Conservation (phyloP, 2,888 invertebrate genomes). For the Icerya purchasi region DNA sequence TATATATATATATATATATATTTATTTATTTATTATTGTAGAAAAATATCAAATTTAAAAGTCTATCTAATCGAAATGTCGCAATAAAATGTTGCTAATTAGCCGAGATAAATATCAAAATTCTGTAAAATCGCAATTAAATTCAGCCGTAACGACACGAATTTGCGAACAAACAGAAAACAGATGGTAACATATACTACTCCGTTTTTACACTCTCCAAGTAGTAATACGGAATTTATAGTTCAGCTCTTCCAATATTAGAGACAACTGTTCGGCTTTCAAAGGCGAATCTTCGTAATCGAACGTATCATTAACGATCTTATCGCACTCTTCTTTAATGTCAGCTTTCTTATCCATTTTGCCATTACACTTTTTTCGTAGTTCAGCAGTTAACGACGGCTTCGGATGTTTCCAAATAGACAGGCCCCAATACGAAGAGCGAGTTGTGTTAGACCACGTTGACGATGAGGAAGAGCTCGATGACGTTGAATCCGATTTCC, state of each 20-base stretch:
- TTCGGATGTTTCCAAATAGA: background rate
- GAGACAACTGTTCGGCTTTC: slow-evolving; percentile 45
- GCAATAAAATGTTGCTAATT: too few relatives aligned
- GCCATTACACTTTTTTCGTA: background rate
- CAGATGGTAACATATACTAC: background rate
- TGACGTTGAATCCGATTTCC: background rate
- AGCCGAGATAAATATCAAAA: too few relatives aligned
- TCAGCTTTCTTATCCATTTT: background rate
- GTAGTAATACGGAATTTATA: slow-evolving; percentile 49
- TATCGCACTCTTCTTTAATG: background rate
- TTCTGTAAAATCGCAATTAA: too few relatives aligned
- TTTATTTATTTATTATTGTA: background rate
- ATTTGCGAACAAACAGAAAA: too few relatives aligned
- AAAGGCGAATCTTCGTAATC: slow-evolving; percentile 27
- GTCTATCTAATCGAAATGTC: too few relatives aligned
- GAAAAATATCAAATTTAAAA: too few relatives aligned
- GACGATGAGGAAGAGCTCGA: background rate
- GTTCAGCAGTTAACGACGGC: background rate
- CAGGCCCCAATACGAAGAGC: background rate
- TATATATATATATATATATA: background rate
- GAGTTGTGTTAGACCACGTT: background rate
- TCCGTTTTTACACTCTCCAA: slow-evolving; percentile 30
- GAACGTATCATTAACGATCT: background rate
- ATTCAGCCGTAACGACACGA: too few relatives aligned
- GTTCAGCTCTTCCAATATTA: slow-evolving; percentile 58